Conservation (phyloP, 1,140 invertebrate species). For the Drosophila hydei region DNA sequence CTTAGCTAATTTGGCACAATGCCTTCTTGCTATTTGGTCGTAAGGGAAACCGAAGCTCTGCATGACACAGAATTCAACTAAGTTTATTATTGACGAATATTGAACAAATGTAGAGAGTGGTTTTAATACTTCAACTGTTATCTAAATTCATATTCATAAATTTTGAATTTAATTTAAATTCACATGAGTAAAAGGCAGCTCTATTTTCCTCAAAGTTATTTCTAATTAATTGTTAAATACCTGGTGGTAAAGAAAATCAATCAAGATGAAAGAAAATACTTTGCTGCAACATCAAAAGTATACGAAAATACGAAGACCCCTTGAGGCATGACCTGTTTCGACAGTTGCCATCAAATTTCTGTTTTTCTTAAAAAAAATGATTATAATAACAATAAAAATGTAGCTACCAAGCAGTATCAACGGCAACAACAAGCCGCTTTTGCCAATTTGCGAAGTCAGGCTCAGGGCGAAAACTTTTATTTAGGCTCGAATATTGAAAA, state of each 20-base stretch:
- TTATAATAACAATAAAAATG: constrained; percentile 66
- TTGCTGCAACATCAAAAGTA: constrained; percentile 8
- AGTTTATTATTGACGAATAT: too few species aligned
- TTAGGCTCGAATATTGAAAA: constrained; percentile 67
- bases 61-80: too few species aligned
- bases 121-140: too few species aligned
- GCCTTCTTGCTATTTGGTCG: too few species aligned
- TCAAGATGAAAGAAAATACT: background rate
- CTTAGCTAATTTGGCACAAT: constrained; percentile 64
- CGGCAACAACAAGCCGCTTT: constrained; percentile 35
- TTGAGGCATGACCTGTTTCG: constrained; percentile 17
- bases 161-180: too few species aligned
- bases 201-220: too few species aligned
- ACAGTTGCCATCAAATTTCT: constrained; percentile 1
- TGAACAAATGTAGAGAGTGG: too few species aligned
- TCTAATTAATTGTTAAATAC: constrained; percentile 8
- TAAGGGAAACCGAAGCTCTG: background rate
- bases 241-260: constrained; percentile 10
- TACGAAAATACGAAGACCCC: constrained; percentile 4
- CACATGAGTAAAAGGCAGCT: too few species aligned
- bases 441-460: constrained; percentile 62
- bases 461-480: constrained; percentile 54
- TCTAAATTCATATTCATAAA: too few species aligned
- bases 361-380: constrained; percentile 12
- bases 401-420: constrained; percentile 32